Conservation (phyloP, 64 coral and sea anemone species). For the Dendronephthya gigantea region DNA sequence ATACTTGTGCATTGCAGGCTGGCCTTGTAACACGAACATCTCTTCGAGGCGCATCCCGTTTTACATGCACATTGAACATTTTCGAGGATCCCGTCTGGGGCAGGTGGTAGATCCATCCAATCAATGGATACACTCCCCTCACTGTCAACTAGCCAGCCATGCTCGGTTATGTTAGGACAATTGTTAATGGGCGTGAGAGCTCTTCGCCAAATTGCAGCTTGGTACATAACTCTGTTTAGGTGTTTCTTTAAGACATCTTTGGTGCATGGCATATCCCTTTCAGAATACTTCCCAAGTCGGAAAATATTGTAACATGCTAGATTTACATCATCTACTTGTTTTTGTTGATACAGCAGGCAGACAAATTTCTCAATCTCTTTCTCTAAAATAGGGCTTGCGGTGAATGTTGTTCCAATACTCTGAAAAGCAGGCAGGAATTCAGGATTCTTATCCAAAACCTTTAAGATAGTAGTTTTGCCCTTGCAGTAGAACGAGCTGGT, state of each 20-base stretch:
- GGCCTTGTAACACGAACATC: constrained; percentile 11
- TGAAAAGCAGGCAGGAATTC: constrained; percentile 7
- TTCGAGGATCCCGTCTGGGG: constrained; percentile 15
- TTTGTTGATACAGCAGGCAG: constrained; percentile 13
- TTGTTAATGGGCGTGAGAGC: neutral
- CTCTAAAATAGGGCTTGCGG: neutral
- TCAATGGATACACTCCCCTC: neutral
- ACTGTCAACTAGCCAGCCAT: constrained; percentile 12
- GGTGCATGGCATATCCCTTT: constrained; percentile 12
- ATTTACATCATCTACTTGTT: constrained; percentile 16
- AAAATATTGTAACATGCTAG: neutral
- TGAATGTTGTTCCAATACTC: neutral
- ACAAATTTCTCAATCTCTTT: constrained; percentile 18
- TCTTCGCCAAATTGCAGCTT: constrained; percentile 7
- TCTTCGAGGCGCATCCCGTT: neutral
- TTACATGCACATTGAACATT: constrained; percentile 7
- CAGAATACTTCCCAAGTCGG: constrained; percentile 12
- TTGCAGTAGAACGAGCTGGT: neutral
- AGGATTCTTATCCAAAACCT: neutral
- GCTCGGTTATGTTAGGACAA: neutral
- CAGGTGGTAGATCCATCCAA: constrained; percentile 19
- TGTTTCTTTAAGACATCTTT: neutral
- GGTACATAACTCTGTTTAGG: constrained; percentile 6
- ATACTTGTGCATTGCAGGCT: constrained; percentile 13
- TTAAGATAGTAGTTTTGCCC: neutral